phyloP scores from a whole-genome alignment of 2,113 vertebrate genomes.

The Bungarus multicinctus region DNA sequence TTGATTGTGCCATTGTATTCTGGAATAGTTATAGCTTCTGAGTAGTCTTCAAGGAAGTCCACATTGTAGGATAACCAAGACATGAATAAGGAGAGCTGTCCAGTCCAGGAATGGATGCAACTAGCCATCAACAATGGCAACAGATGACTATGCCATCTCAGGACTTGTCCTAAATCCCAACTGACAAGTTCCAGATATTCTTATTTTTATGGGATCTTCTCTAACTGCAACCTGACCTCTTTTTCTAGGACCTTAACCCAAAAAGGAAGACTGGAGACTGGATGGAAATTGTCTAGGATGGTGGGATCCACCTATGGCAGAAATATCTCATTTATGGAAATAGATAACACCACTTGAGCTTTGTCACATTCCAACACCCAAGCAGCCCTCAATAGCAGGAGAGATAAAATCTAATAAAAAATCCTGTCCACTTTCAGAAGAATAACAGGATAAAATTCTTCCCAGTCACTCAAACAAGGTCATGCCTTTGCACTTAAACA shows the following conservation, averaged over 20 bases:
- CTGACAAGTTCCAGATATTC: background rate
- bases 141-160: background rate
- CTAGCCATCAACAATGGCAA: background rate
- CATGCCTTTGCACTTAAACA: background rate
- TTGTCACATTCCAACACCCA: background rate
- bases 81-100: background rate
- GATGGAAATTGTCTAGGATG: background rate
- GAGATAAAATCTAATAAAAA: background rate
- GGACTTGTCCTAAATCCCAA: background rate
- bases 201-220: background rate
- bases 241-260: background rate
- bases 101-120: background rate
- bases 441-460: background rate
- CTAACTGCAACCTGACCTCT: background rate
- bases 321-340: background rate
- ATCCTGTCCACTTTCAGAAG: background rate
- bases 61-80: background rate
- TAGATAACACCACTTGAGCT: background rate
- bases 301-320: background rate
- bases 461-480: background rate
- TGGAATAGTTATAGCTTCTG: background rate
- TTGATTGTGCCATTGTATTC: background rate
- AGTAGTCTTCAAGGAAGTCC: background rate
- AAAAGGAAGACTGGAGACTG: background rate
- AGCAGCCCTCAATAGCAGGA: background rate